A percentile compares a stretch with the other conserved stretches of the same genome.
Conservation (phyloP, 2,888 invertebrate genomes). For the Malthinus seriepunctatus region DNA sequence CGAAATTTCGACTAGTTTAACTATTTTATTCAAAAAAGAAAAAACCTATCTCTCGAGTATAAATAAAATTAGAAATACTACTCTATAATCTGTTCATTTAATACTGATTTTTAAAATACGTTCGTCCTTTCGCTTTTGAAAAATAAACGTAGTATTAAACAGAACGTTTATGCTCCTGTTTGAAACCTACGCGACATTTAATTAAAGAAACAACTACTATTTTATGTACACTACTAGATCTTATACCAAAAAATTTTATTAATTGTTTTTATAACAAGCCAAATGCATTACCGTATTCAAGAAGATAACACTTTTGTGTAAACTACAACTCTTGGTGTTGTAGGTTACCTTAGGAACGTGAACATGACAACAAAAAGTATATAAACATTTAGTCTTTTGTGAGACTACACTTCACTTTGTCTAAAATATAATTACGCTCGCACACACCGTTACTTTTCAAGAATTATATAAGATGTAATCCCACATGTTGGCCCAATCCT, state of each 20-base stretch:
- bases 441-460: slow-evolving; percentile 1
- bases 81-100: slow-evolving; percentile 5
- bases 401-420: background rate
- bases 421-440: slow-evolving; percentile 5
- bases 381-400: background rate
- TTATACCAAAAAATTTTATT: background rate
- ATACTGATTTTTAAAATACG: slow-evolving; percentile 5
- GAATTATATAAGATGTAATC: slow-evolving; percentile 35
- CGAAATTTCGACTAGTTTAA: slow-evolving; percentile 2
- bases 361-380: background rate
- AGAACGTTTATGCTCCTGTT: background rate
- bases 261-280: background rate
- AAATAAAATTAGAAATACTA: background rate
- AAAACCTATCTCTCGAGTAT: background rate
- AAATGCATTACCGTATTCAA: background rate
- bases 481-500: slow-evolving; percentile 59
- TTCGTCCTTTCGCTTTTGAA: background rate
- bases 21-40: background rate
- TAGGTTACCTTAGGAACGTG: slow-evolving; percentile 1
- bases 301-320: background rate
- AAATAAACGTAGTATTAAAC: background rate
- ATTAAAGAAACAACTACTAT: background rate
- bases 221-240: background rate
- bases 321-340: background rate
- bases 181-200: background rate